Percentiles rank a stretch among this genome's conserved stretches.
phyloP scores from a whole-genome alignment of 2,113 vertebrate species.

The Vulpes ferrilata region DNA sequence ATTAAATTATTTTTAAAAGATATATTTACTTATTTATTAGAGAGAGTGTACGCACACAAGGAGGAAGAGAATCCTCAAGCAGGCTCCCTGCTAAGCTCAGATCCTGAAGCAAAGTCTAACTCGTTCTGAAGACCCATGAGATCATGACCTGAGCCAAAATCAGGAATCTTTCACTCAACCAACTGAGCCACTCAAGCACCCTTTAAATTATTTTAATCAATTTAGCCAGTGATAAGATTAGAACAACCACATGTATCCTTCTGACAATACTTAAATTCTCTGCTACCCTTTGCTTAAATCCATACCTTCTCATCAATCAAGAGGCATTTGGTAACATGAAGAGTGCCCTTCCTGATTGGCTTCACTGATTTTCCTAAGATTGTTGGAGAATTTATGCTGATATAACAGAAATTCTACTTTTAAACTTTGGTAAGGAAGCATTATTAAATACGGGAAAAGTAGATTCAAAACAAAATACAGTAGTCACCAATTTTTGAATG shows the following conservation, averaged over 20 bases:
- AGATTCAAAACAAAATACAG: background rate
- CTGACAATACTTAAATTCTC: background rate
- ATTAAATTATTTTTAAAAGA: conserved; percentile 17
- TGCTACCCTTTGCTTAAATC: background rate
- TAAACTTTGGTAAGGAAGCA: background rate
- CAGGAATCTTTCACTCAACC: background rate
- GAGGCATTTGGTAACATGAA: background rate
- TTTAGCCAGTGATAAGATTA: background rate
- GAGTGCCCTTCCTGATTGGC: background rate
- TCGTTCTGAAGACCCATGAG: background rate
- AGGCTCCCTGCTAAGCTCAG: background rate
- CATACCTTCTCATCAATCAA: background rate
- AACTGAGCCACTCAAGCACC: background rate
- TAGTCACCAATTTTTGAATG: background rate
- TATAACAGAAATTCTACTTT: background rate
- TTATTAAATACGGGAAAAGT: background rate
- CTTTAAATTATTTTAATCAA: conserved; percentile 20
- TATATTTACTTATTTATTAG: background rate
- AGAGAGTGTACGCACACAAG: background rate
- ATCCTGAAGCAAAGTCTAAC: background rate
- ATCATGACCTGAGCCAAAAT: background rate
- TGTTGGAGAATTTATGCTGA: background rate
- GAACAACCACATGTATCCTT: background rate
- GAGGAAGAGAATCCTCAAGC: background rate
- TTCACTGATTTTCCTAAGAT: background rate